Base-by-base conservation (phyloP, 2,888 invertebrate species). In the Drepanosiphum platanoidis region DNA sequence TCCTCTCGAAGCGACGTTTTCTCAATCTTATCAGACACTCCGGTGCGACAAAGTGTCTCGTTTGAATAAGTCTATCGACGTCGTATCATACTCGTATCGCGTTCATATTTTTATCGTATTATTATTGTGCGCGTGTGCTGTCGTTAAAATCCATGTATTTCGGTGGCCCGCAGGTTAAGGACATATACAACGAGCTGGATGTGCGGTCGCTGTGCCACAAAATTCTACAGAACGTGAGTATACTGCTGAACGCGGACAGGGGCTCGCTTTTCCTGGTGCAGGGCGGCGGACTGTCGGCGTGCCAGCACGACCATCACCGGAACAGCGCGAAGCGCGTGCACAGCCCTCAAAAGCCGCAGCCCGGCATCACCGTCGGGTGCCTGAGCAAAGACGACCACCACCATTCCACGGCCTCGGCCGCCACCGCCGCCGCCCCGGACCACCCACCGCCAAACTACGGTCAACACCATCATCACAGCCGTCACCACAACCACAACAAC, bases 161-260 rank as follows among this genome's bases (percentile, higher is more conserved):
- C n/a, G n/a, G n/a, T n/a, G 66, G 58, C 71, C 66, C 46, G 3
- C 90, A 95, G 95, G 95, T 95, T 87, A 95, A 97, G 91, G 97
- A 98, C 90, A 97, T 98, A 89, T 97, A 97, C 91, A 97, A 97
- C 91, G 98, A 98, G 90, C 91, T 98, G 89, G 97, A 98, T 90
- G 95, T 97, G 83, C 93, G 96, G 88, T 96, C 96, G 68, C 91
- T 98, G 88, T 97, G 97, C 90, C 97, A 97, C 92, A 98, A 98
- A 92, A 98, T 98, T 89, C 93, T 96, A 86, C 96, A 97, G 90
- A 98, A 98, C 90, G 97, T 98, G 86, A 96, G 96, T 89, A 96
- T 95, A 88, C 91, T 98, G 70, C 92, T 97, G 88, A 95, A 96
- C 89, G 97, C 97, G 22, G 98, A 98, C 90, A 92, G 97, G 78